Evolutionary conservation across 2,113 vertebrate species (phyloP), one percentile per base, ranked within the genome.

Genomic region (Caranx ignobilis): DNA sequence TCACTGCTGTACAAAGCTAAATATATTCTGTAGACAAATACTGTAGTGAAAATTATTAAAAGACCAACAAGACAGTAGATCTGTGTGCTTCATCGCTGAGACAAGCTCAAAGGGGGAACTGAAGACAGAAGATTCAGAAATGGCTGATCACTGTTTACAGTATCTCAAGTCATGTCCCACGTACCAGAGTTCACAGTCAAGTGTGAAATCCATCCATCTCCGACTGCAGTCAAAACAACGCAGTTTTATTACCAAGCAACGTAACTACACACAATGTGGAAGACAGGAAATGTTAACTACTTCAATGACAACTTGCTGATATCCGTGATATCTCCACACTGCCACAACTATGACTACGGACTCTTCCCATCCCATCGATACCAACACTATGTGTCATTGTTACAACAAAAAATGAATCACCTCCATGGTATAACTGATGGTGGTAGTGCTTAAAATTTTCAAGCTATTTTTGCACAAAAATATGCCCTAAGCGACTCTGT

Each of bases 131-230:
- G 21, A 43, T 76, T 62, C 21, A 39, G 18, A 35, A 77, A 63
- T 15, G 11, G 32, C 45, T 7, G 2, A 34, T 71, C 37, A 26
- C 61, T 26, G 6, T 43, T 50, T 39, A 4, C 50, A 34, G 70
- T 18, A 34, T 43, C 11, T 64, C 18, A 54, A 77, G n/a, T 68
- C 61, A 11, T 2, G 34, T 55, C 21, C 65, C 48, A 31, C 6
- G 45, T 47, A 57, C 55, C 56, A 70, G 60, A 45, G 6, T 57
- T 88, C 73, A 45, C 75, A 76, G 78, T 56, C 45, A 31, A 41
- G 57, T 69, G 77, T 61, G 63, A 88, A 56, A 56, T 16, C 62
- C 62, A 86, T 76, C 52, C 18, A 26, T 84, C 86, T 68, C 32
- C 10, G 10, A n/a, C 37, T 15, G 8, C 11, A 62, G 83, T 65